These are phyloP conservation scores for Caenorhabditis sp. DNA, from an alignment of 2,888 invertebrate species.

Conservation along the genomic window DNA sequence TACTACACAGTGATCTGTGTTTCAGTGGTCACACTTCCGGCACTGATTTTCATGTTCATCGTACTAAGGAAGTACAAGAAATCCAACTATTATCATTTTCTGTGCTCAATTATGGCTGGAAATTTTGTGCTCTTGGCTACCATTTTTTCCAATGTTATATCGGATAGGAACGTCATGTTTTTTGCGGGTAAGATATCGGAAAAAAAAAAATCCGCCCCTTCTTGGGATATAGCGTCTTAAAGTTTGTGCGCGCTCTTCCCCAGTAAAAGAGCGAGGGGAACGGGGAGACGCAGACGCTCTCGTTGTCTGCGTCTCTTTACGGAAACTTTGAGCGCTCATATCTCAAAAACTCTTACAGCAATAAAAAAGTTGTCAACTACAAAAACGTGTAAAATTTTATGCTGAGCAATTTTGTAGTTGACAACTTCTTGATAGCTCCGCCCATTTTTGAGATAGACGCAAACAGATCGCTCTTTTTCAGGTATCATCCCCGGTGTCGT, in stretches of 20 bases:
- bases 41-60: constrained; percentile 38
- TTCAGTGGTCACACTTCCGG: constrained; percentile 51
- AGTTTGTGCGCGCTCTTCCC: neutral
- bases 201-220: no score
- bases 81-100: constrained; percentile 67
- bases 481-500: constrained; percentile 66
- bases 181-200: constrained; percentile 45
- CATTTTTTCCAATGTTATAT: constrained; percentile 62
- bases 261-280: no score
- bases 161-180: constrained; percentile 49
- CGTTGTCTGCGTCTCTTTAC: constrained; percentile 1
- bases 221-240: neutral
- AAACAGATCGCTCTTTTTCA: constrained; percentile 34
- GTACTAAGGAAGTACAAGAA: constrained; percentile 37
- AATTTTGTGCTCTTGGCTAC: constrained; percentile 69
- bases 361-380: neutral
- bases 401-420: neutral
- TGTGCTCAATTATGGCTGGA: constrained; percentile 68
- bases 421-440: constrained; percentile 1
- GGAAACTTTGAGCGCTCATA: neutral
- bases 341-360: neutral
- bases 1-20: constrained; percentile 59
- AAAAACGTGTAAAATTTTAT: neutral
- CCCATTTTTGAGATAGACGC: no score
- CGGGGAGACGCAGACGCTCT: constrained; percentile 2